Evolutionary conservation across 2,888 invertebrate species (phyloP), one percentile per base, ranked within the genome.

Genomic region (Drosophila mayaguana): DNA sequence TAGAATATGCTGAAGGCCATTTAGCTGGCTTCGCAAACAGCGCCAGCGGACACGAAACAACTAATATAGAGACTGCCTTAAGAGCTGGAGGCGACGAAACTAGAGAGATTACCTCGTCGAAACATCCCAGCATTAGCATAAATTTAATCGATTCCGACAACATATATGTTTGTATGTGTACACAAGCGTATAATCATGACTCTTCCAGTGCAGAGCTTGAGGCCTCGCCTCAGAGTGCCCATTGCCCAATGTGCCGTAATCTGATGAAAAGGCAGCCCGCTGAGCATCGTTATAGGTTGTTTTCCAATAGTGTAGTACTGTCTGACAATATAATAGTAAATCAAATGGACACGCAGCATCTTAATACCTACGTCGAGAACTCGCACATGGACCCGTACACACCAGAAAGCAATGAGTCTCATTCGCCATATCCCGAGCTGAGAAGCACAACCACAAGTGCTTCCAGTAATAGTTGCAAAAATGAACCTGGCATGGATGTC

Each of bases 391-490:
- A 96, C 82, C 96, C 97, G 0, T 97, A 97, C 84, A 97, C 97
- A 0, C 97, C 97, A n/a, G 97, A 97, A 88, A 96, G 96, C 91
- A 94, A 95, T 75, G 96, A 96, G 86, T 96, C 96, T 25, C 96
- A 95, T 83, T 96, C 96, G 50, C 96, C 96, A 0, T 94, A 94
- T 71, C 94, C 94, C 0, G 95, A 93, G 55, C 53, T 92, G 1
- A 91, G 75, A 28, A 83, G 81, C 66, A 80, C 72, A 25, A 80
- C 75, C 40, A 81, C 78, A 45, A 81, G 82, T 48, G 83, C 79
- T 46, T 89, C 88, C 48, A 91, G 80, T 68, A 82, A 82, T 61
- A 85, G 83, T 73, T 81, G 74, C 63, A 88, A 55, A 64, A 60
- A 50, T 64, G 70, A 75, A 54, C 53, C 36, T 57, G 63, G 14